Evolutionary conservation across 2,113 vertebrate species (phyloP).

Genomic region (Todiramphus saurophagus): DNA sequence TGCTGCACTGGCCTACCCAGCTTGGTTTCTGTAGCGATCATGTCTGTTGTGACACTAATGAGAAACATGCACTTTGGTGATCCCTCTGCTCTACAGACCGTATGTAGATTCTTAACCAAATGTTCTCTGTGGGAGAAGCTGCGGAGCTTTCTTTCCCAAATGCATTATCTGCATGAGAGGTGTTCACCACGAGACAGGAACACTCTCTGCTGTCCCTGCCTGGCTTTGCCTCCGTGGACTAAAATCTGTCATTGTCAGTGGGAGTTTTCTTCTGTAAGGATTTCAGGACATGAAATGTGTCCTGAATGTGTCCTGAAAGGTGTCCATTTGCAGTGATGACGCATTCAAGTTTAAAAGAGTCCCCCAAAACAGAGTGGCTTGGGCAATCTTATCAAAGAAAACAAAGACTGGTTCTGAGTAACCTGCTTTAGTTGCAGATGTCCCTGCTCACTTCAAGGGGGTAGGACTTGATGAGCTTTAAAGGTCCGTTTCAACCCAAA

Average conservation of each 20-base stretch:
- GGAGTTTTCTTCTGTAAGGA: neutral
- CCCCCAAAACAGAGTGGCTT: neutral
- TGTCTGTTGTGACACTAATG: neutral
- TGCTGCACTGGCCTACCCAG: neutral
- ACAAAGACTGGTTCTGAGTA: neutral
- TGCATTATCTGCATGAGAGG: neutral
- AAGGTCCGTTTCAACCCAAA: neutral
- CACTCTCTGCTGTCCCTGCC: neutral
- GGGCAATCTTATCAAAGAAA: neutral
- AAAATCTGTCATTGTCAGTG: neutral
- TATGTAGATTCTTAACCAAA: neutral
- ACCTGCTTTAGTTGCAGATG: neutral
- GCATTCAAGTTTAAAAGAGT: neutral
- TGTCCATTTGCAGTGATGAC: neutral
- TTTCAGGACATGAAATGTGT: neutral
- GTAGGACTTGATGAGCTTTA: neutral
- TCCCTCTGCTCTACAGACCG: neutral
- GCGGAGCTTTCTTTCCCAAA: neutral
- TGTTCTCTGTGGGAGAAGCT: neutral
- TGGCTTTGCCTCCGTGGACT: neutral
- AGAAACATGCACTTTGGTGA: neutral
- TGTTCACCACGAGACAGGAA: neutral
- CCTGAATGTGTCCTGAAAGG: too few species aligned
- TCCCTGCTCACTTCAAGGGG: neutral
- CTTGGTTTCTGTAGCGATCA: neutral